Base-by-base conservation (phyloP, 2,113 vertebrate species). In the Passer domesticus region DNA sequence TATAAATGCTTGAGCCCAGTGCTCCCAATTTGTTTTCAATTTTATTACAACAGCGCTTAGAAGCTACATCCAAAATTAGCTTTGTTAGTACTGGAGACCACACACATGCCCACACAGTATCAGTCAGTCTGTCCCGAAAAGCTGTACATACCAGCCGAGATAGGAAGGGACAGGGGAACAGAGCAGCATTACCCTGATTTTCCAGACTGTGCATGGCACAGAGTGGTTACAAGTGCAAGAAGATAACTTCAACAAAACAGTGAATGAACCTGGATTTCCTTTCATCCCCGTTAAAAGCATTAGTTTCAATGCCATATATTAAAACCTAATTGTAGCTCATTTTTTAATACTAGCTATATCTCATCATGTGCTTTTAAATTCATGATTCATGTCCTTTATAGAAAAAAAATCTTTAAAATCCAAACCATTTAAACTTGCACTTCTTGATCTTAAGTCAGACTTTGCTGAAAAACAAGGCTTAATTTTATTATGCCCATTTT, bases 41-140 rank as follows among this genome's bases (percentile, higher is more conserved):
- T 87, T 91, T 85, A 62, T 79, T 87, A 72, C 3, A 2, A 63
- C 33, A 75, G 25, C 1, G 16, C 47, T 82, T 78, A 59, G 10
- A 89, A 83, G 47, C 52, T 74, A 91, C 30, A 75, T 52, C 66
- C 52, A 75, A 91, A 94, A 84, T 92, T 72, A 82, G 69, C 33
- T 95, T 59, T 89, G 56, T 78, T 89, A 82, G 56, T 81, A 60
- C 19, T 72, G 43, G 31, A 84, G 92, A 93, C 76, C 94, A 94
- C 92, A 92, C 76, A 89, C 69, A 46, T 50, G 18, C 69, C 73
- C 64, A 58, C 39, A 63, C 5, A 37, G 43, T 28, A 67, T 80
- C 83, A 77, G 72, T 15, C 67, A 69, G 83, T 28, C 66, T 55
- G 55, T 30, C 83, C 11, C 41, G n/a, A 87, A 89, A 81, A 70